These are phyloP conservation scores for Euthynnus affinis DNA, from an alignment of 2,797 vertebrate genomes.

Conservation along the genomic window DNA sequence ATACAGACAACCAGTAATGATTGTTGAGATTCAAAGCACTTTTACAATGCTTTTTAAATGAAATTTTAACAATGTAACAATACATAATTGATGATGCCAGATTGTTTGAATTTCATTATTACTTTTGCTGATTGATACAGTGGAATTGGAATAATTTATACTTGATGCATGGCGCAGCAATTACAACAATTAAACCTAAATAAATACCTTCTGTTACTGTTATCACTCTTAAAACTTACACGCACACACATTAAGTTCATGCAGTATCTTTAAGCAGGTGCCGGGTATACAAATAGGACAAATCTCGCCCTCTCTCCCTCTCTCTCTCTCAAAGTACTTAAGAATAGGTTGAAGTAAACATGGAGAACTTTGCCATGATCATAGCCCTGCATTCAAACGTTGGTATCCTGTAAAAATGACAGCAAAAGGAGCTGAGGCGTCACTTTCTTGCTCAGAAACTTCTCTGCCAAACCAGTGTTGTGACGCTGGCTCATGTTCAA, in stretches of 20 bases:
- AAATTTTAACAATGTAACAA: no score
- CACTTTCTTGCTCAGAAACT: conserved; percentile 72
- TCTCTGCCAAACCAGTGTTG: conserved; percentile 65
- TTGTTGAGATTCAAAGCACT: not conserved
- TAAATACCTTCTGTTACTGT: conserved; percentile 15
- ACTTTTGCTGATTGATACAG: conserved; percentile 6
- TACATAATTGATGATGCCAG: not conserved
- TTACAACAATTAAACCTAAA: conserved; percentile 7
- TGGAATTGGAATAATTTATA: conserved; percentile 4
- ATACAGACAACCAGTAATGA: not conserved
- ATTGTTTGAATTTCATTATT: not conserved
- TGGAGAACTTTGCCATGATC: conserved; percentile 57
- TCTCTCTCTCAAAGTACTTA: conserved; percentile 36
- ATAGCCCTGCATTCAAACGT: conserved; percentile 66
- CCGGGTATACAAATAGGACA: not conserved
- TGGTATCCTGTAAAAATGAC: conserved; percentile 63
- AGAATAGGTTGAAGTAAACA: conserved; percentile 52
- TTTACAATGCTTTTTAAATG: not conserved
- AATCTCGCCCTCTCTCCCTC: not conserved
- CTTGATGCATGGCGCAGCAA: not conserved
- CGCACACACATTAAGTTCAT: not conserved
- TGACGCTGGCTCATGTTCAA: conserved; percentile 75
- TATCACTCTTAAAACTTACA: not conserved
- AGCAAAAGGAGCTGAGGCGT: conserved; percentile 73
- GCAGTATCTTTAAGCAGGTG: conserved; percentile 23